Evolutionary conservation across 1,140 invertebrate genomes (phyloP).

Genomic region (Pissodes strobi): DNA sequence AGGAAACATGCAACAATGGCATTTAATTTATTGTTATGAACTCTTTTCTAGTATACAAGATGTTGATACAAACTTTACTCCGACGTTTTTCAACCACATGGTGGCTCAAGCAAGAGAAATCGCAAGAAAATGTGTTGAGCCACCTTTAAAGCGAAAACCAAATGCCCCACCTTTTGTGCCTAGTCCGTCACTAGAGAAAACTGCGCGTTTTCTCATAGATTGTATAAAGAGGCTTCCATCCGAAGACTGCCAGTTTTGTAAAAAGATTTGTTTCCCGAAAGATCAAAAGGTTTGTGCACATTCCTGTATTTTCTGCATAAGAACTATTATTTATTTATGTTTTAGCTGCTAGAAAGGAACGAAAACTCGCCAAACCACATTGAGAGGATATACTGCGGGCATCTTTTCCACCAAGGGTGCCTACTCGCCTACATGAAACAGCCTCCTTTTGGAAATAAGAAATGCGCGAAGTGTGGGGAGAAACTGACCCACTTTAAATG

Average conservation of each 20-base stretch:
- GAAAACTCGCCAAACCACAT: slow-evolving; percentile 65
- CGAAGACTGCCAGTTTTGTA: slow-evolving; percentile 69
- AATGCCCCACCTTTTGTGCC: slow-evolving; percentile 63
- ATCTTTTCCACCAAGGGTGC: slow-evolving; percentile 75
- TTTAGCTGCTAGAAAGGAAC: slow-evolving; percentile 60
- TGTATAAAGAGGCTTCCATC: slow-evolving; percentile 64
- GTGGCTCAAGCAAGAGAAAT: slow-evolving; percentile 70
- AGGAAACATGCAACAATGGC: neutral
- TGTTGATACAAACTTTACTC: slow-evolving; percentile 70
- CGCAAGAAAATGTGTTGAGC: slow-evolving; percentile 71
- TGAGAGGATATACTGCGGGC: slow-evolving; percentile 77
- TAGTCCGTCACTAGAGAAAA: slow-evolving; percentile 64
- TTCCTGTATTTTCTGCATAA: too few relatives aligned
- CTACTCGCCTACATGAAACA: slow-evolving; percentile 74
- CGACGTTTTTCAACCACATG: slow-evolving; percentile 65
- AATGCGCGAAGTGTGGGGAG: slow-evolving; percentile 61
- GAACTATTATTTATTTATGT: too few relatives aligned
- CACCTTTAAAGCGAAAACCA: slow-evolving; percentile 63
- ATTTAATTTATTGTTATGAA: neutral
- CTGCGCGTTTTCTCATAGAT: slow-evolving; percentile 67
- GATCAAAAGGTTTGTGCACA: slow-evolving; percentile 64
- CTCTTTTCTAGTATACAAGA: slow-evolving; percentile 60
- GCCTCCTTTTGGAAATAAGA: slow-evolving; percentile 74
- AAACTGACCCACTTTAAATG: slow-evolving; percentile 78
- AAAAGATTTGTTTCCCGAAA: slow-evolving; percentile 63